These are phyloP conservation scores for Lutjanus argentimaculatus DNA, from an alignment of 2,797 vertebrate species.

Conservation along the genomic window DNA sequence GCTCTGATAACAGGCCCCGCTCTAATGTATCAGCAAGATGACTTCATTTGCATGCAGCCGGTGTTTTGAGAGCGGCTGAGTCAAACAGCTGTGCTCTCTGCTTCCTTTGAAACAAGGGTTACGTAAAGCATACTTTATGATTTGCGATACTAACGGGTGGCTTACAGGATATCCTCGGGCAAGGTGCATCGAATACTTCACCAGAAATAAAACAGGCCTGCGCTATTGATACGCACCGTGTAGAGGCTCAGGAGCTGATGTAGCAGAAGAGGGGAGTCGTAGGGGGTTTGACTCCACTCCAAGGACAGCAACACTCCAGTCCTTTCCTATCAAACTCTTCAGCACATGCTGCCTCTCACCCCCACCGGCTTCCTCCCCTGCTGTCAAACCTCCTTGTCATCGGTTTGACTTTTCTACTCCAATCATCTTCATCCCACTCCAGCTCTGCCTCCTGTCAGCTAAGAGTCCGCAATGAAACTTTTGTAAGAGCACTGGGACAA, in stretches of 20 bases:
- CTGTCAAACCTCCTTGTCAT: slow-evolving; percentile 78
- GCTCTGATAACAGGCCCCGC: slow-evolving; percentile 46
- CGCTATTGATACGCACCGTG: slow-evolving; percentile 51
- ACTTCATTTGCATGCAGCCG: slow-evolving; percentile 70
- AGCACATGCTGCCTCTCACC: slow-evolving; percentile 66
- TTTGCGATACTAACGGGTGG: slow-evolving; percentile 56
- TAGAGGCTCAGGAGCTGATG: slow-evolving; percentile 49
- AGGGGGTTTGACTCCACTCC: slow-evolving; percentile 65
- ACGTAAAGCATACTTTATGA: slow-evolving; percentile 59
- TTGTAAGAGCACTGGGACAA: neutral
- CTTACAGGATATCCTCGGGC: slow-evolving; percentile 60
- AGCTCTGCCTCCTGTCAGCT: slow-evolving; percentile 61
- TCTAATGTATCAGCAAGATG: slow-evolving; percentile 60
- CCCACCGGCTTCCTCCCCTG: slow-evolving; percentile 66
- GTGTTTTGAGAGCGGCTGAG: slow-evolving; percentile 55
- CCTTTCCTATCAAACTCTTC: slow-evolving; percentile 74
- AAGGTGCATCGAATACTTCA: slow-evolving; percentile 42
- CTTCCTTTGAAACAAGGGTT: slow-evolving; percentile 63
- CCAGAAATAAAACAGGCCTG: slow-evolving; percentile 38
- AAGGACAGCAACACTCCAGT: slow-evolving; percentile 70
- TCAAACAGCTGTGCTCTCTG: slow-evolving; percentile 70
- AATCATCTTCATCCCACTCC: slow-evolving; percentile 77
- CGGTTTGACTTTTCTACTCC: slow-evolving; percentile 78
- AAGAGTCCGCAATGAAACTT: slow-evolving; percentile 35
- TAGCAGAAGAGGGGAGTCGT: slow-evolving; percentile 55